Percentiles rank a stretch among this genome's conserved stretches.
Evolutionary conservation across 1,140 invertebrate species (phyloP).

Genomic region (Aphelinus atriplicis): DNA sequence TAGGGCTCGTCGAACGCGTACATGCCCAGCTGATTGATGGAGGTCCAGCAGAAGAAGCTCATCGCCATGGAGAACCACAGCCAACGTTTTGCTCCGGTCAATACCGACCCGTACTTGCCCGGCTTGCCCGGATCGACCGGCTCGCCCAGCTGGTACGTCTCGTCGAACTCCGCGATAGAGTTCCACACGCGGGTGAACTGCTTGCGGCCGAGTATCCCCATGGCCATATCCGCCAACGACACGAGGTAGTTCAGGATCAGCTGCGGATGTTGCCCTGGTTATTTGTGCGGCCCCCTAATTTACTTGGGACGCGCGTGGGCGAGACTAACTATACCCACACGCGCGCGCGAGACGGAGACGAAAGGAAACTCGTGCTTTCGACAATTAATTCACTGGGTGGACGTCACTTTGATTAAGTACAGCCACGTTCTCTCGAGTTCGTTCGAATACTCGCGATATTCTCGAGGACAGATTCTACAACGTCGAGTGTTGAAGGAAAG

Average conservation of each 20-base stretch:
- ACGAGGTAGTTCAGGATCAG: slow-evolving; percentile 51
- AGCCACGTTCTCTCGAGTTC: too few relatives aligned
- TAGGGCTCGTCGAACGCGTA: slow-evolving; percentile 49
- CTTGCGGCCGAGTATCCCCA: slow-evolving; percentile 17
- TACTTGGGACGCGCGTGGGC: too few relatives aligned
- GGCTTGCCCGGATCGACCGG: background rate
- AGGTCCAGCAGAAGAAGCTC: slow-evolving; percentile 46
- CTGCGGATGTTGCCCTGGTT: slow-evolving; percentile 35
- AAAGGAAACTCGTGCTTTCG: too few relatives aligned
- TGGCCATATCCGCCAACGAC: slow-evolving; percentile 41
- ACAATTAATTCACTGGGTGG: too few relatives aligned
- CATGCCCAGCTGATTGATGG: slow-evolving; percentile 53
- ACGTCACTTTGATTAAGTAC: too few relatives aligned
- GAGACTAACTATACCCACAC: too few relatives aligned
- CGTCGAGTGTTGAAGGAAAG: too few relatives aligned
- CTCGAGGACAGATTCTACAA: too few relatives aligned
- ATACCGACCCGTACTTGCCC: background rate
- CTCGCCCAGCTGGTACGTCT: slow-evolving; percentile 26
- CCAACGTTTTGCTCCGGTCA: slow-evolving; percentile 12
- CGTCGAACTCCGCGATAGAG: slow-evolving; percentile 54
- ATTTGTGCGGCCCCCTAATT: too few relatives aligned
- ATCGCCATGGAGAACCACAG: slow-evolving; percentile 44
- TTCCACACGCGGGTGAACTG: slow-evolving; percentile 54
- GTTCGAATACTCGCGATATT: too few relatives aligned
- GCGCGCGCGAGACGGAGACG: too few relatives aligned